These are phyloP conservation scores for Sphaeramia orbicularis DNA, from an alignment of 2,797 vertebrate genomes.

Conservation along the genomic window DNA sequence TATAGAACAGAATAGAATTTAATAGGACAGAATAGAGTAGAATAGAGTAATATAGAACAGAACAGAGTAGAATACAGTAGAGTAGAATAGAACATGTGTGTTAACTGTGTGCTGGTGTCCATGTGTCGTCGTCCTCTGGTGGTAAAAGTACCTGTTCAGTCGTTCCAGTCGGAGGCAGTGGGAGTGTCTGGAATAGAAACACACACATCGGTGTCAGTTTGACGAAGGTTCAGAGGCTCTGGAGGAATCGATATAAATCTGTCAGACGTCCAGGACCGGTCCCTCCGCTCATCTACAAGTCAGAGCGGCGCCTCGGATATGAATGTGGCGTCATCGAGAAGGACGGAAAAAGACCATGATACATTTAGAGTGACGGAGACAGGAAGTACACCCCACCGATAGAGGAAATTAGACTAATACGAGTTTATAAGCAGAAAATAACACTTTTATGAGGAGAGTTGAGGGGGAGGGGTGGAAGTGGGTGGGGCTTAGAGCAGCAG, in stretches of 20 bases:
- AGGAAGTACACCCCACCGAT: constrained; percentile 36
- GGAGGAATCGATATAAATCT: constrained; percentile 47
- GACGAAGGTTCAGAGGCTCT: constrained; percentile 44
- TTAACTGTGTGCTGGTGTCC: no score
- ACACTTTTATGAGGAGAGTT: no score
- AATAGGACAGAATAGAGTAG: no score
- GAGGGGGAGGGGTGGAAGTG: no score
- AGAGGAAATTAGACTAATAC: constrained; percentile 19
- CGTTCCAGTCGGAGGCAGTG: constrained; percentile 35
- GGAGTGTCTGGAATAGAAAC: constrained; percentile 21
- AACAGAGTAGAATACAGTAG: no score
- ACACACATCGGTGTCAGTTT: constrained; percentile 41
- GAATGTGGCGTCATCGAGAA: constrained; percentile 51
- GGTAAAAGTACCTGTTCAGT: no score
- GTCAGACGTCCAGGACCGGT: constrained; percentile 49
- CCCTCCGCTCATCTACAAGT: constrained; percentile 49
- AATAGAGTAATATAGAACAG: no score
- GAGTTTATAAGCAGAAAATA: constrained; percentile 18
- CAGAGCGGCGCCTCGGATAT: constrained; percentile 62
- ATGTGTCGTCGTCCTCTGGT: no score
- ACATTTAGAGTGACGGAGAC: constrained; percentile 45
- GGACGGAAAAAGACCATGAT: constrained; percentile 73
- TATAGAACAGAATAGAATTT: no score
- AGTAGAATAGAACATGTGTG: no score
- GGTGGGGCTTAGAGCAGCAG: no score